Evolutionary conservation across 2,113 vertebrate genomes (phyloP).

Genomic region (Platysternon megacephalum): DNA sequence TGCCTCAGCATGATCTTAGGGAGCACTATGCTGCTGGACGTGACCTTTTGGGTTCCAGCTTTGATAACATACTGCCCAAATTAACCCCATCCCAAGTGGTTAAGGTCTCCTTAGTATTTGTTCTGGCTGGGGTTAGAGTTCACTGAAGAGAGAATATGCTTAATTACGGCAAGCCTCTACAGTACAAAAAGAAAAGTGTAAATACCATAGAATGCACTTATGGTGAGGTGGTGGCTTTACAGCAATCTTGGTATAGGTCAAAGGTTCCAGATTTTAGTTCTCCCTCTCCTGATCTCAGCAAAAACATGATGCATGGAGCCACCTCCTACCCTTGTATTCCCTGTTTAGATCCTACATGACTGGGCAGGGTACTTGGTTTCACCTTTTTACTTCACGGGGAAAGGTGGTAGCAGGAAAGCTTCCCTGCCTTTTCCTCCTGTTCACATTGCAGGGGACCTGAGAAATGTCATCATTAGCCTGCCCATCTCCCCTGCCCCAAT

Average conservation of each 20-base stretch:
- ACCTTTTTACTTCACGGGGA: not conserved
- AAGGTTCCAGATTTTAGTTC: not conserved
- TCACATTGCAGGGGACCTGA: accelerated
- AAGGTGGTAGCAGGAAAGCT: not conserved
- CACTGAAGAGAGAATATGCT: not conserved
- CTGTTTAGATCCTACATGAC: not conserved
- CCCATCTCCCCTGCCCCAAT: not conserved
- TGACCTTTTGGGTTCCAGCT: not conserved
- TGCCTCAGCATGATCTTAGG: not conserved
- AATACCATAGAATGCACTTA: not conserved
- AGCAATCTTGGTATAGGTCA: not conserved
- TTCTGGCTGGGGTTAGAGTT: not conserved
- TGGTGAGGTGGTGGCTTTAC: not conserved
- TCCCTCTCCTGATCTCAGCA: not conserved
- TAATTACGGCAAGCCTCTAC: not conserved
- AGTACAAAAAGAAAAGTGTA: not conserved
- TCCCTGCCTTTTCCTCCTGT: not conserved
- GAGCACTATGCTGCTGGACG: not conserved
- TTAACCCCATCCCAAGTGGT: not conserved
- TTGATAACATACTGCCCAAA: not conserved
- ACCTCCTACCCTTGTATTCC: conserved; percentile 3
- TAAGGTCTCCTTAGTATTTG: not conserved
- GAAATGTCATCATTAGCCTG: not conserved
- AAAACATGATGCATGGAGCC: not conserved
- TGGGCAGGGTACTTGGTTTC: not conserved